phyloP scores from a whole-genome alignment of 1,140 invertebrate genomes.

The Grapholita molesta region DNA sequence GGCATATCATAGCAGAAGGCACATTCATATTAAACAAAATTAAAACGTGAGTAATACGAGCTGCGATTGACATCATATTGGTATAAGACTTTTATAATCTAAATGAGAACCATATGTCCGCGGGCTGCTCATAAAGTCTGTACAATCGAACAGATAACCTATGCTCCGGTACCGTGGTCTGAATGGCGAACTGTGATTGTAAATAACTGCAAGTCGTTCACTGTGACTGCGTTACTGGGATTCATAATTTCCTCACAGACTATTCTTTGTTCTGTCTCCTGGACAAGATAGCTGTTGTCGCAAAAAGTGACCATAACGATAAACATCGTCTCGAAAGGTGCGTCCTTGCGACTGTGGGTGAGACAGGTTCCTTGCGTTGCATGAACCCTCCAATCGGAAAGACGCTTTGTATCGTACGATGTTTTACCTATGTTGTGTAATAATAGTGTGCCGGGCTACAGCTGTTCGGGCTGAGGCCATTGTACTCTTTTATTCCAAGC shows the following conservation, averaged over 20 bases:
- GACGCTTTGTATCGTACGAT: slow-evolving; percentile 32
- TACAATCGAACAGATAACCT: slow-evolving; percentile 44
- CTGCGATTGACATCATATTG: neutral
- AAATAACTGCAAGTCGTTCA: slow-evolving; percentile 16
- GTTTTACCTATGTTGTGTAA: slow-evolving; percentile 52
- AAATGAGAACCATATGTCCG: slow-evolving; percentile 11
- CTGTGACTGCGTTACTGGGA: neutral
- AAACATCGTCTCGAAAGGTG: slow-evolving; percentile 11
- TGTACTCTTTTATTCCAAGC: slow-evolving; percentile 40
- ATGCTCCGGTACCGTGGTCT: slow-evolving; percentile 37
- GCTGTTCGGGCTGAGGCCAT: slow-evolving; percentile 42
- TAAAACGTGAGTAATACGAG: neutral
- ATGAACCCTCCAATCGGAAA: slow-evolving; percentile 6
- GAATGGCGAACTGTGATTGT: slow-evolving; percentile 37
- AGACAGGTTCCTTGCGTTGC: slow-evolving; percentile 9
- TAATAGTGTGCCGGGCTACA: slow-evolving; percentile 44
- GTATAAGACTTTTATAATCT: neutral
- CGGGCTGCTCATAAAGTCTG: slow-evolving; percentile 26
- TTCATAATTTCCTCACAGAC: slow-evolving; percentile 9
- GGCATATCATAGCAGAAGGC: slow-evolving; percentile 6
- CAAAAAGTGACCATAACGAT: neutral
- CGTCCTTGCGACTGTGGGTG: slow-evolving; percentile 6
- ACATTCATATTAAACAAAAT: neutral
- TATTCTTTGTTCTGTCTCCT: neutral
- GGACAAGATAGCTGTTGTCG: neutral